Evolutionary conservation across 2,797 vertebrate species (phyloP).

Genomic region (Acrossocheilus fasciatus): DNA sequence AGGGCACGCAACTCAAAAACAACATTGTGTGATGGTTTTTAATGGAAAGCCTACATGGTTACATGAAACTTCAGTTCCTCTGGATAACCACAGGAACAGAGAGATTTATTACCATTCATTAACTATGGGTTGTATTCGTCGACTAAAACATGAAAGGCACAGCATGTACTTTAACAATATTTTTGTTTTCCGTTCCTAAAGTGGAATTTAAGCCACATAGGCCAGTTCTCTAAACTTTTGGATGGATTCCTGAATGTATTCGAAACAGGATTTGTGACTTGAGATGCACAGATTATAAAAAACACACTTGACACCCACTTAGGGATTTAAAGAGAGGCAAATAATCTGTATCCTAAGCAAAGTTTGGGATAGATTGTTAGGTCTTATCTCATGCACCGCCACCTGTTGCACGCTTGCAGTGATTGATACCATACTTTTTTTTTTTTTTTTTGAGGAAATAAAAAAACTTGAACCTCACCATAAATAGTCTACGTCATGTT

Average conservation of each 20-base stretch:
- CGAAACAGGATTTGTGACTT: not conserved
- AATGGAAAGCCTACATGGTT: conserved; percentile 55
- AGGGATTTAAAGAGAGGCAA: not conserved
- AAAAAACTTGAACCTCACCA: conserved; percentile 56
- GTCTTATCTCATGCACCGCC: conserved; percentile 68
- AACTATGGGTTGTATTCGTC: conserved; percentile 4
- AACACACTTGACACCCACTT: not conserved
- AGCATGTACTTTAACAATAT: conserved; percentile 26
- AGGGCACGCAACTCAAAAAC: conserved; percentile 69
- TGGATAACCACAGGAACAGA: conserved; percentile 32
- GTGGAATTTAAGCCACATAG: not conserved
- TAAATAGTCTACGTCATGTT: not conserved
- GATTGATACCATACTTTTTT: conserved; percentile 63
- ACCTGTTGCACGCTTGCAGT: conserved; percentile 43
- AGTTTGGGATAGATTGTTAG: conserved; percentile 75
- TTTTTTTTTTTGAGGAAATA: conserved; percentile 68
- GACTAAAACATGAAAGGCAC: conserved; percentile 40
- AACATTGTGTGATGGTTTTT: conserved; percentile 63
- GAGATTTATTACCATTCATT: conserved; percentile 50
- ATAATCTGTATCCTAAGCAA: conserved; percentile 49
- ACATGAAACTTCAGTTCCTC: conserved; percentile 27
- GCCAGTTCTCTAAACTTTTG: conserved; percentile 64
- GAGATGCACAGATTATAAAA: not conserved
- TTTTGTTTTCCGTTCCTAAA: conserved; percentile 37
- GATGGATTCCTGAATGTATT: conserved; percentile 72